Percentiles rank a stretch among this genome's conserved stretches.
Conservation (phyloP, 2,888 invertebrate species). For the Drosophila sordidula region DNA sequence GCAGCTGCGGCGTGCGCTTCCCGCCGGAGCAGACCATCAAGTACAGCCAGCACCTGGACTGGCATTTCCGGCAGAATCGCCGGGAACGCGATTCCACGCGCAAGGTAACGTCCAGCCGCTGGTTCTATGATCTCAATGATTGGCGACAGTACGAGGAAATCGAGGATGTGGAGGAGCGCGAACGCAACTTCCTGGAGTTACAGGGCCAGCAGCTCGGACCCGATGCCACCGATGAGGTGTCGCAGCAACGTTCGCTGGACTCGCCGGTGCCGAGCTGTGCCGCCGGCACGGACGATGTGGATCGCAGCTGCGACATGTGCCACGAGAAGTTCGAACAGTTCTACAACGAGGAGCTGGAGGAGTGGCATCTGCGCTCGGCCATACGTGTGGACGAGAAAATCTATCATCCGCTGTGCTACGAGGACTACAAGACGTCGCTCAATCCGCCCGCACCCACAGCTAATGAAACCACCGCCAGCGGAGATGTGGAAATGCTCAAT, state of each 20-base stretch:
- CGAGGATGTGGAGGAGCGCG: slow-evolving; percentile 95
- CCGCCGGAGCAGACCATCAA: slow-evolving; percentile 94
- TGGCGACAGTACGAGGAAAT: slow-evolving; percentile 98
- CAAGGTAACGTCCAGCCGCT: slow-evolving; percentile 93
- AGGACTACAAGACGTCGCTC: slow-evolving; percentile 89
- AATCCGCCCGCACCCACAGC: slow-evolving; percentile 70
- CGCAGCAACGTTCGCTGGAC: slow-evolving; percentile 86
- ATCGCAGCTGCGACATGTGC: slow-evolving; percentile 93
- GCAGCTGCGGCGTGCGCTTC: slow-evolving; percentile 97
- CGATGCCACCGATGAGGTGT: slow-evolving; percentile 87
- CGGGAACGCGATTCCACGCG: slow-evolving; percentile 93
- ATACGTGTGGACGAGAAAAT: slow-evolving; percentile 90
- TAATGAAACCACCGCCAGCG: slow-evolving; percentile 25
- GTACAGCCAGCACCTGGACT: slow-evolving; percentile 98
- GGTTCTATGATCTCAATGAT: slow-evolving; percentile 95
- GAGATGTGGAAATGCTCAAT: slow-evolving; percentile 64
- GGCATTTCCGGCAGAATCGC: slow-evolving; percentile 98
- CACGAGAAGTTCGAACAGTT: slow-evolving; percentile 97
- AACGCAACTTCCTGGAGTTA: slow-evolving; percentile 94
- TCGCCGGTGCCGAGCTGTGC: slow-evolving; percentile 90
- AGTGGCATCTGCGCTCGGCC: slow-evolving; percentile 97
- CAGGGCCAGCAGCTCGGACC: slow-evolving; percentile 88
- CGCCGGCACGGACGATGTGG: slow-evolving; percentile 88
- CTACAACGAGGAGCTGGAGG: slow-evolving; percentile 98
- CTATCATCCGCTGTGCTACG: slow-evolving; percentile 96